Evolutionary conservation across 2,113 vertebrate genomes (phyloP), one percentile per base, ranked within the genome.

Genomic region (Lophura nycthemera): DNA sequence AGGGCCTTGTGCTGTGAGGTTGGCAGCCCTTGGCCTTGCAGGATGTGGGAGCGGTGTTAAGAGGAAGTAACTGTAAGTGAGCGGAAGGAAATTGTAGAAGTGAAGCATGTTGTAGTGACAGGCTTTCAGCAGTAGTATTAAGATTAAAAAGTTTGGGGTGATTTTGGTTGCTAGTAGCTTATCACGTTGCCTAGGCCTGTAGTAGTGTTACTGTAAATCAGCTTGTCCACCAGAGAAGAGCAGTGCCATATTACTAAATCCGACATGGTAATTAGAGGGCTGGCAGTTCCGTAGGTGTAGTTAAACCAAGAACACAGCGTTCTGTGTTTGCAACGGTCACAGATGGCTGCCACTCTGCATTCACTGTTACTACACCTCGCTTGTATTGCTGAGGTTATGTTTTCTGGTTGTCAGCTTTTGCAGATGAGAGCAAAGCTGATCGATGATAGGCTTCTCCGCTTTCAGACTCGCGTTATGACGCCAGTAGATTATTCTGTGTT

Each of bases 71-170:
- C 52, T 7, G 9, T 60, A 4, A 71, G 25, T 34, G 38, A 79
- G 61, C 4, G n/a, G 90, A 70, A 95, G 92, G 96, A 93, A 86
- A 36, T 6, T 8, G 67, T 87, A 38, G 43, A 78, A 66, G 47
- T 22, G 27, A 88, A 81, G 83, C 34, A 4, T 45, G 11, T 72
- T 19, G 43, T 57, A 67, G 72, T 40, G 32, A 20, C 40, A 65
- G 34, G 25, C 36, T 11, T 73, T 86, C 85, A 40, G 79, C 1
- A 45, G 52, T 27, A 27, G 11, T 32, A 19, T 91, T 75, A 43
- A 52, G 54, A 36, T 25, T 13, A 34, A 32, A 29, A 20, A 18
- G 8, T 34, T 87, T 50, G 81, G 60, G 75, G 36, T 13, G 7
- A 4, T 77, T 66, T 40, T 8, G 36, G 27, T 29, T 78, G 56